phyloP scores from a whole-genome alignment of 1,140 invertebrate species.

The Drosophila nebulosa region DNA sequence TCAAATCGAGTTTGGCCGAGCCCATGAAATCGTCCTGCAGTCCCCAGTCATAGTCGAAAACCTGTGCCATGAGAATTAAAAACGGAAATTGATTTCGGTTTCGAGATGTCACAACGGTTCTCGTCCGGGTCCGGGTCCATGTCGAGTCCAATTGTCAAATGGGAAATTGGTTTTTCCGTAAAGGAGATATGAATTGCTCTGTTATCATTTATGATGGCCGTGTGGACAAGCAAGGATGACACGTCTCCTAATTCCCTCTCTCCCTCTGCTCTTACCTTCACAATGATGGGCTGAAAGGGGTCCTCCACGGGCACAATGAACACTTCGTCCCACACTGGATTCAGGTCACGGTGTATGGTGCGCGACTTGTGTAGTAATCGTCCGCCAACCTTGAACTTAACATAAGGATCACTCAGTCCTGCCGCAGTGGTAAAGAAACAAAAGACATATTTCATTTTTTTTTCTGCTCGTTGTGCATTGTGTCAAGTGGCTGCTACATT shows the following conservation, averaged over 20 bases:
- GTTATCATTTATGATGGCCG: background rate
- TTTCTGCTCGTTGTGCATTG: slow-evolving; percentile 5
- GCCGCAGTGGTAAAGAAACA: slow-evolving; percentile 47
- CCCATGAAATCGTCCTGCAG: slow-evolving; percentile 99
- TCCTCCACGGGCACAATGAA: slow-evolving; percentile 97
- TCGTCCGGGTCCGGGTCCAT: no score
- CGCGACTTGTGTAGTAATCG: slow-evolving; percentile 96
- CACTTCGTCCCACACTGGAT: slow-evolving; percentile 97
- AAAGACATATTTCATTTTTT: slow-evolving; percentile 32
- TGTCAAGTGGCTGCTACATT: slow-evolving; percentile 33
- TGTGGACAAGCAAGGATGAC: no score
- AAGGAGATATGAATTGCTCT: background rate
- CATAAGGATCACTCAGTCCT: slow-evolving; percentile 99
- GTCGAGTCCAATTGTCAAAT: slow-evolving; percentile 26
- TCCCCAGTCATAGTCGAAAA: slow-evolving; percentile 99
- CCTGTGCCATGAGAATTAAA: slow-evolving; percentile 82
- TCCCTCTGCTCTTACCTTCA: slow-evolving; percentile 87
- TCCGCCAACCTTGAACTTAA: slow-evolving; percentile 96
- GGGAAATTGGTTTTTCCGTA: background rate
- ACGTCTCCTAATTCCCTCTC: no score
- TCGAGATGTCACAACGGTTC: slow-evolving; percentile 1
- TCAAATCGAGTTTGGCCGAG: slow-evolving; percentile 91
- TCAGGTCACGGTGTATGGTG: slow-evolving; percentile 93
- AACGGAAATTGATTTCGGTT: slow-evolving; percentile 32
- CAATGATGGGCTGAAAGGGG: slow-evolving; percentile 91